Base-by-base conservation (phyloP, 2,888 invertebrate genomes). In the Biston stratarius region DNA sequence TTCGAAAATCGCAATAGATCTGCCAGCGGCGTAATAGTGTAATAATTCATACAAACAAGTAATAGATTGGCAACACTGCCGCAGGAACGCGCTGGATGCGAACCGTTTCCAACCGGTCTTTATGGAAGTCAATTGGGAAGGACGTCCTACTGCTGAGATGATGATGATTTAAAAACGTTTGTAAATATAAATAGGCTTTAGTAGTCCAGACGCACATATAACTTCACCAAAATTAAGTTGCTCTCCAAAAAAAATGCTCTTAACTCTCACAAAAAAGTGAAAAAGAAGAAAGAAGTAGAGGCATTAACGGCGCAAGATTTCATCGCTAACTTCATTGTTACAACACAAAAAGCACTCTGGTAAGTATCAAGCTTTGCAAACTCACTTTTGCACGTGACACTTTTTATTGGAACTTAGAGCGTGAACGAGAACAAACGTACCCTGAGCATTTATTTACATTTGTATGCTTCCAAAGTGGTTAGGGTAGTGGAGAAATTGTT, bases 321-420 rank as follows among this genome's bases (percentile, higher is more conserved):
- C 76, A 77, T 78, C 77, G 68, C 70, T 74, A 77, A 83, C 78
- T 81, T 83, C 77, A 82, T 79, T 83, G 83, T 72, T 79, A 80
- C 83, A 78, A 79, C 77, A 75, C 76, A 75, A 77, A 83, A 78
- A 81, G 78, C 81, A 74, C 77, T 78, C 78, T 44, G 58, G 48
- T 58, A 62, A 73, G 74, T 75, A 78, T 77, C 76, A 77, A 71
- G 74, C 76, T 72, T 79, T 82, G 75, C 77, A 77, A 74, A 73
- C 73, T 77, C 73, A 83, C 77, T 83, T 82, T 70, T 72, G 79
- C 71, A 80, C 79, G 78, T 81, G 82, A 82, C 82, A 80, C 80
- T 78, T 83, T 83, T 81, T 81, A 80, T 77, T 77, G 74, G 76
- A 80, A 83, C 76, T 79, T 78, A 79, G 77, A 77, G 72, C 73